These are phyloP conservation scores for Drosophila colorata DNA, from an alignment of 2,888 invertebrate genomes.

Conservation along the genomic window DNA sequence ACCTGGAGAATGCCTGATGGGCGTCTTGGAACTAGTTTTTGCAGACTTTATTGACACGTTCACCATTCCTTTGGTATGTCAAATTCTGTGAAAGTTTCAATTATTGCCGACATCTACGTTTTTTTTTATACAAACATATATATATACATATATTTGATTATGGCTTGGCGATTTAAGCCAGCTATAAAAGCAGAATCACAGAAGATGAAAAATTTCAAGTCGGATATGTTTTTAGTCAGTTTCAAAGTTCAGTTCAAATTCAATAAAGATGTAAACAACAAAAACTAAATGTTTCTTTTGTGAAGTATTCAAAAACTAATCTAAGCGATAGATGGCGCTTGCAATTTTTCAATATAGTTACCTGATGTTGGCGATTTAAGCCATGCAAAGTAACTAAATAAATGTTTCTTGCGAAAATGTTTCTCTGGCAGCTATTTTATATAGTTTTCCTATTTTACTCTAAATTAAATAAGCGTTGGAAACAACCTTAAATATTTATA, in stretches of 20 bases:
- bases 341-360: no score
- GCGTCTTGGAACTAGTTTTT: background rate
- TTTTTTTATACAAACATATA: conserved; percentile 4
- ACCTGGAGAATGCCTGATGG: conserved; percentile 8
- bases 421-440: no score
- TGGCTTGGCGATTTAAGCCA: background rate
- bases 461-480: no score
- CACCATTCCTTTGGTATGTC: conserved; percentile 27
- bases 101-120: conserved; percentile 1
- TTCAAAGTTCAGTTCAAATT: background rate
- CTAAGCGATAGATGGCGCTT: no score
- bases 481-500: no score
- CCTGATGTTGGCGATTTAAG: no score
- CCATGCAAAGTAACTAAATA: no score
- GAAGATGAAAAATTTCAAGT: conserved; percentile 29
- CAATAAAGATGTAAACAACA: conserved; percentile 2
- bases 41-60: conserved; percentile 20
- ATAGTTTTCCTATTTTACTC: no score
- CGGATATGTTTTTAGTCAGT: conserved; percentile 4
- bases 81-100: conserved; percentile 3
- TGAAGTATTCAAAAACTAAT: no score
- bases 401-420: no score
- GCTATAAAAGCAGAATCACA: background rate
- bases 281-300: no score
- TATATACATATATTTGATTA: background rate